These are phyloP conservation scores for Sesamia nonagrioides DNA, from an alignment of 1,140 invertebrate genomes.

Conservation along the genomic window DNA sequence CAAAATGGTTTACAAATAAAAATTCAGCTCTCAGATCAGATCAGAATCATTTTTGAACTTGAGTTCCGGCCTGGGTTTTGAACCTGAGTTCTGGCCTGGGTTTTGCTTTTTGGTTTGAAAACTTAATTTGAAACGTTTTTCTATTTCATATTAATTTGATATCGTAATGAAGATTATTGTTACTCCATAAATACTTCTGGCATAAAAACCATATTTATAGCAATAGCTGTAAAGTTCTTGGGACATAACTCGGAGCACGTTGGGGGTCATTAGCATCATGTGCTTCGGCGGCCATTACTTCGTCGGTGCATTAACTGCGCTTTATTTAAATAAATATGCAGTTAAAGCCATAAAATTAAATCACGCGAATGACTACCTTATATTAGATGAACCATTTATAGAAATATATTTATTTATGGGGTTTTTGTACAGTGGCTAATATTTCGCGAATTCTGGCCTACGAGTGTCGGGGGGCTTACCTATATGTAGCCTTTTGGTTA, in stretches of 20 bases:
- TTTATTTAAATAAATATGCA: constrained; percentile 52
- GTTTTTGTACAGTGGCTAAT: background rate
- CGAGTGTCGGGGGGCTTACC: no score
- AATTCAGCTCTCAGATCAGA: background rate
- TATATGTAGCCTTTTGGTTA: no score
- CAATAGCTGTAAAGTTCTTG: constrained; percentile 6
- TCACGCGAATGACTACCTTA: constrained; percentile 39
- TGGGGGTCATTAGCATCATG: constrained; percentile 29
- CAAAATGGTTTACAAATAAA: background rate
- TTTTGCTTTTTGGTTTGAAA: no score
- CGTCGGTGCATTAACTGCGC: constrained; percentile 39
- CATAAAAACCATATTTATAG: background rate
- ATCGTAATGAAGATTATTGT: no score
- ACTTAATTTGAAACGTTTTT: no score
- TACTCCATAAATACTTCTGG: no score
- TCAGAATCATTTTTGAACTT: background rate
- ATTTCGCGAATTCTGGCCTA: background rate
- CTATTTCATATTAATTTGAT: no score
- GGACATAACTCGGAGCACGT: constrained; percentile 19
- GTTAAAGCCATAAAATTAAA: constrained; percentile 50
- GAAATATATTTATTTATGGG: background rate
- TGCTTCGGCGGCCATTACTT: constrained; percentile 29
- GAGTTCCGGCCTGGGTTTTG: no score
- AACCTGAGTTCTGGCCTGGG: no score
- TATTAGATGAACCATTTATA: constrained; percentile 19